Evolutionary conservation across 2,888 invertebrate genomes (phyloP).

Genomic region (Amblyjoppa proteus): DNA sequence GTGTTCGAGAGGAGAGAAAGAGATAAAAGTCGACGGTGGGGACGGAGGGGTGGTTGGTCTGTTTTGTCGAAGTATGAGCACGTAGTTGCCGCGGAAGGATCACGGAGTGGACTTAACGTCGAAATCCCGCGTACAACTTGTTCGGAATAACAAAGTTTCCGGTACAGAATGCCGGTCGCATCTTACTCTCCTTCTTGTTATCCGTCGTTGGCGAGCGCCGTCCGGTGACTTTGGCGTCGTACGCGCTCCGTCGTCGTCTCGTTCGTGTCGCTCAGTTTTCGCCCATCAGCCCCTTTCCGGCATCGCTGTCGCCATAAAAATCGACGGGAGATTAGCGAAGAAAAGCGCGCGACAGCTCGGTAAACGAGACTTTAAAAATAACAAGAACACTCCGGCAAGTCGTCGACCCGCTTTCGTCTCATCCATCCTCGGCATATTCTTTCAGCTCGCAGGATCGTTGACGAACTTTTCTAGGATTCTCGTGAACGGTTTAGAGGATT

Average conservation of each 20-base stretch:
- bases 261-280: neutral
- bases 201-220: conserved; percentile 16
- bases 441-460: conserved; percentile 1
- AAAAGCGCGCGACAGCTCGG: conserved; percentile 39
- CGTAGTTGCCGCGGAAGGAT: conserved; percentile 84
- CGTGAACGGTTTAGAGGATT: neutral
- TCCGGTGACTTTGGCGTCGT: conserved; percentile 49
- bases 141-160: conserved; percentile 82
- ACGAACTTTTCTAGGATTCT: neutral
- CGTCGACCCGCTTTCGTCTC: conserved; percentile 10
- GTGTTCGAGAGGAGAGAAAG: conserved; percentile 69
- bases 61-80: conserved; percentile 84
- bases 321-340: conserved; percentile 64
- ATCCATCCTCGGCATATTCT: conserved; percentile 23
- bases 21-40: conserved; percentile 31
- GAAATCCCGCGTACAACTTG: conserved; percentile 84
- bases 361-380: conserved; percentile 53
- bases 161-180: conserved; percentile 58
- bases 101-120: conserved; percentile 83
- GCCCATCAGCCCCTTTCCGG: neutral
- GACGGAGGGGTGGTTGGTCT: conserved; percentile 66
- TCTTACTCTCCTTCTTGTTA: conserved; percentile 39
- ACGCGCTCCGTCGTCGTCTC: conserved; percentile 41
- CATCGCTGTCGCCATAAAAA: conserved; percentile 45
- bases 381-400: conserved; percentile 32